Percentiles rank a stretch among this genome's conserved stretches.
Evolutionary conservation across 2,797 vertebrate genomes (phyloP).

Genomic region (Chromobotia macracanthus): DNA sequence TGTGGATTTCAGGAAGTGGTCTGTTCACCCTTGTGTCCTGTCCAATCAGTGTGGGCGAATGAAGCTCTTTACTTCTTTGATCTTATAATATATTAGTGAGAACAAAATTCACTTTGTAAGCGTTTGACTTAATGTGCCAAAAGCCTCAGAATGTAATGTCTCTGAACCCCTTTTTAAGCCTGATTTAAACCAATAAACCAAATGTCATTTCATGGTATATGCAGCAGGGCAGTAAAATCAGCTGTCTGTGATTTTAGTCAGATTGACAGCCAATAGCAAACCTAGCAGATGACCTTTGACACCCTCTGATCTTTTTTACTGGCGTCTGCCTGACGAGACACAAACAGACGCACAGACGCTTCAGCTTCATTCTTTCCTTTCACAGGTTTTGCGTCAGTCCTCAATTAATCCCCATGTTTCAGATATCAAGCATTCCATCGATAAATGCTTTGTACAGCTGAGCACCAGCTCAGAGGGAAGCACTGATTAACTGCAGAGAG

Average conservation of each 20-base stretch:
- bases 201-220: constrained; percentile 39
- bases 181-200: constrained; percentile 9
- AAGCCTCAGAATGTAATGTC: neutral
- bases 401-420: constrained; percentile 40
- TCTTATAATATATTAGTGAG: neutral
- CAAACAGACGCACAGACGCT: neutral
- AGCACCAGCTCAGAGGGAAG: neutral
- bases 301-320: constrained; percentile 29
- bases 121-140: constrained; percentile 4
- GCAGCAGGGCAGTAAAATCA: constrained; percentile 21
- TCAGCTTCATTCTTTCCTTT: constrained; percentile 7
- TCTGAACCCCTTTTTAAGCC: constrained; percentile 7
- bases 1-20: neutral
- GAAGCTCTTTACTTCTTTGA: neutral
- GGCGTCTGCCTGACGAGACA: constrained; percentile 44
- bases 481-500: neutral
- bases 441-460: constrained; percentile 50
- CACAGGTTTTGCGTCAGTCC: constrained; percentile 26
- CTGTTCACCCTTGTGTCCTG: neutral
- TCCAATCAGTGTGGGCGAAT: neutral
- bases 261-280: constrained; percentile 26
- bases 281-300: constrained; percentile 25
- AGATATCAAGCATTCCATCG: constrained; percentile 47
- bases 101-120: neutral
- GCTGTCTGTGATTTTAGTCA: constrained; percentile 31